Evolutionary conservation across 2,888 invertebrate genomes (phyloP).

Genomic region (Epirrhoe alternata): DNA sequence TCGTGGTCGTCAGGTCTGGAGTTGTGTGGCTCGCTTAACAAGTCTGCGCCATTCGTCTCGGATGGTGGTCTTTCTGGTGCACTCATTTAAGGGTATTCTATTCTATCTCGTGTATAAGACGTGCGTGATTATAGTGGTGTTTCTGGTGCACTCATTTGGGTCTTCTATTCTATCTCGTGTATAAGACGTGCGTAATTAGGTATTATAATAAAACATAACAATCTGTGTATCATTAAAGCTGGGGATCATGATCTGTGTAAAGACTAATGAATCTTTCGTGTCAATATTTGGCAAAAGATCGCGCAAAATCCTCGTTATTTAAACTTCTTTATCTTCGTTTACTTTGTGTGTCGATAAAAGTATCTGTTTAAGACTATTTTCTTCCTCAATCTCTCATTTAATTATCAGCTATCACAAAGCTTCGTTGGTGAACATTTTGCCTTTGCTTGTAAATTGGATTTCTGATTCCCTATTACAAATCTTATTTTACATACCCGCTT

Average conservation of each 20-base stretch:
- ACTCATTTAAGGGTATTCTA: too few species aligned
- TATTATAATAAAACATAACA: too few species aligned
- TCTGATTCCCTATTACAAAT: background rate
- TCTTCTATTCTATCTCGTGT: too few species aligned
- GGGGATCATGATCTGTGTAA: conserved; percentile 16
- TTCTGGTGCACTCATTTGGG: too few species aligned
- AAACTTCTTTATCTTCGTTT: conserved; percentile 4
- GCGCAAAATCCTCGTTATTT: conserved; percentile 6
- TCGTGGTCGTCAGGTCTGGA: too few species aligned
- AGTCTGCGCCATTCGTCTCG: too few species aligned
- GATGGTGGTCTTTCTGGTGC: too few species aligned
- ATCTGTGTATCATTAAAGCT: background rate
- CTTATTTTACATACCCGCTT: background rate
- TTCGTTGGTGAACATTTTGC: too few species aligned
- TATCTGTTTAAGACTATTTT: background rate
- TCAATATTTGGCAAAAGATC: conserved; percentile 16
- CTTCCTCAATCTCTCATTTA: background rate
- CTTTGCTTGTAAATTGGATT: background rate
- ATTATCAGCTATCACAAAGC: background rate
- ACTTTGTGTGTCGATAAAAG: background rate
- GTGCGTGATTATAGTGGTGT: too few species aligned
- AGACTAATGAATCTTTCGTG: conserved; percentile 7
- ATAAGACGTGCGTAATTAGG: too few species aligned
- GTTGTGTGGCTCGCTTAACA: too few species aligned
- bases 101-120: too few species aligned